phyloP scores from a whole-genome alignment of 2,113 vertebrate genomes.

The Zosterops borbonicus region DNA sequence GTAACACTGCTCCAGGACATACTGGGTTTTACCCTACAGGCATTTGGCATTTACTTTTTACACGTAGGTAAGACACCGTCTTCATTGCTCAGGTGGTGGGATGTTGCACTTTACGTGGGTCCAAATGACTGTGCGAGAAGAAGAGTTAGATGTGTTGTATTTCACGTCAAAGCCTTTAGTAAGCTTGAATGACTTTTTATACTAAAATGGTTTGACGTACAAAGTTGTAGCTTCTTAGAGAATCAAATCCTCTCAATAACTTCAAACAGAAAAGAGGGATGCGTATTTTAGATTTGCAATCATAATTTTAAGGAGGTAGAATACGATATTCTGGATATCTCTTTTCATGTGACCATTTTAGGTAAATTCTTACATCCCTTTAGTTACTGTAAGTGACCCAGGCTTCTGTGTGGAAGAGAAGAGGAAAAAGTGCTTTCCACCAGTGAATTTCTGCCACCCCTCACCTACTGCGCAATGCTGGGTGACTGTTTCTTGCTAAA shows the following conservation, averaged over 20 bases:
- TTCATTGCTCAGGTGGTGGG: background rate
- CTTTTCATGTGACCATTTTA: background rate
- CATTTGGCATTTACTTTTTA: background rate
- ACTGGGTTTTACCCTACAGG: background rate
- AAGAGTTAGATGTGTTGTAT: background rate
- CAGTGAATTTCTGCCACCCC: background rate
- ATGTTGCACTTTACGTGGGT: background rate
- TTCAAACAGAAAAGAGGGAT: background rate
- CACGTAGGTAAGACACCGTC: background rate
- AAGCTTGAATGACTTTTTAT: background rate
- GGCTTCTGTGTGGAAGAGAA: background rate
- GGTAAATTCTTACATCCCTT: background rate
- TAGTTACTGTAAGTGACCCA: background rate
- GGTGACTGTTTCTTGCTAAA: conserved; percentile 26
- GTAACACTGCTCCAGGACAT: background rate
- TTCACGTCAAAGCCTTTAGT: background rate
- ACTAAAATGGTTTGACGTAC: background rate
- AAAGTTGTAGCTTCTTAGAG: background rate
- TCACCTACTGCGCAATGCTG: background rate
- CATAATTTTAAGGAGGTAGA: background rate
- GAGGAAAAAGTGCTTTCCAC: background rate
- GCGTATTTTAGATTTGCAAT: background rate
- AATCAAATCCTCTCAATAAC: background rate
- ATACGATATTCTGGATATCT: rapidly evolving
- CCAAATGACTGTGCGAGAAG: background rate